Evolutionary conservation across 2,797 vertebrate species (phyloP), one percentile per base, ranked within the genome.

Genomic region (Characodon lateralis): DNA sequence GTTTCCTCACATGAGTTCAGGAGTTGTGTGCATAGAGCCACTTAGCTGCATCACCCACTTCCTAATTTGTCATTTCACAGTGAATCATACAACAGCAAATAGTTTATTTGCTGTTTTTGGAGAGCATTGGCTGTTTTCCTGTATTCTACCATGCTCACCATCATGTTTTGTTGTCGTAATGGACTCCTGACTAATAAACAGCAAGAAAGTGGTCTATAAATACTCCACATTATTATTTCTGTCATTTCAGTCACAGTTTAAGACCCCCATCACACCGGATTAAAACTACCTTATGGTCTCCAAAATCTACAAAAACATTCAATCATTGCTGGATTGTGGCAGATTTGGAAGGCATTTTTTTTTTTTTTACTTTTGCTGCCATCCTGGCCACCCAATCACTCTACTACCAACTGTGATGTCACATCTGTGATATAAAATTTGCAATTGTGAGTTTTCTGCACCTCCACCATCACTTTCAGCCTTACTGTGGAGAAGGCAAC

Each of bases 111-210:
- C 43, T 69, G 24, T 48, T 69, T 35, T 69, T 46, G 66, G 41
- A 69, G 66, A 69, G 24, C n/a, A 70, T 70, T 70, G 24, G n/a
- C 14, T 70, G 66, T 70, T 70, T 59, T 70, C 35, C 24, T 70
- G 43, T 26, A 28, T 48, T 48, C 12, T 70, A 46, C 43, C 66
- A 70, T 70, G 66, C 24, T 70, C 43, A 26, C 35, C 9, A 3
- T 48, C 43, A 48, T 70, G 16, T 70, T 8, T 41, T 43, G 39
- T 43, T 24, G 13, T 26, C 10, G 8, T 6, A 70, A 70, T 14
- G 3, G 41, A 46, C 39, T 46, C 24, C n/a, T 46, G 66, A 46
- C 6, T n/a, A 20, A 53, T 53, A 20, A 18, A 31, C 63, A 68
- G 41, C 14, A 24, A 68, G 65, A n/a, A 46, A 46, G 5, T 6